Conservation (phyloP, 2,888 invertebrate genomes). For the Penaeus monodon region DNA sequence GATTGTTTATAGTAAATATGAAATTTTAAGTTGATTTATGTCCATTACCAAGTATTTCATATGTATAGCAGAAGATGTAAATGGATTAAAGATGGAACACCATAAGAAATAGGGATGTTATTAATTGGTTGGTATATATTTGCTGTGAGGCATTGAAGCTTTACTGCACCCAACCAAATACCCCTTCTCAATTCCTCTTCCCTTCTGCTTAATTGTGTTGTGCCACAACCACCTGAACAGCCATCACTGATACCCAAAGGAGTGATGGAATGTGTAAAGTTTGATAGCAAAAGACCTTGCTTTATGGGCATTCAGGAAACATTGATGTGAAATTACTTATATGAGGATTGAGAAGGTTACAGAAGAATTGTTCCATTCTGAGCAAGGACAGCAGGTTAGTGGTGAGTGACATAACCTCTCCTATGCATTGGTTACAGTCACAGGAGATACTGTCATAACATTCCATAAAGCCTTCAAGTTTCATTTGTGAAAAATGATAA, state of each 20-base stretch:
- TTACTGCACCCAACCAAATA: not conserved
- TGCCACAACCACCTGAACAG: not conserved
- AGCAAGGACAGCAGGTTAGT: constrained; percentile 33
- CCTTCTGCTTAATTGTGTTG: constrained; percentile 1
- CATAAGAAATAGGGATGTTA: too few species aligned
- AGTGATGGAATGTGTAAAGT: too few species aligned
- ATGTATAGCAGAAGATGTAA: too few species aligned
- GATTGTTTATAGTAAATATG: too few species aligned
- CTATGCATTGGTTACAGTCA: not conserved
- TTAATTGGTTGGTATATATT: too few species aligned
- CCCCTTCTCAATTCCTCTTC: constrained; percentile 4
- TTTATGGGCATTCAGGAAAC: constrained; percentile 48
- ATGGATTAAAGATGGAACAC: too few species aligned
- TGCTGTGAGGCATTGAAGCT: not conserved
- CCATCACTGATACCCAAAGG: too few species aligned
- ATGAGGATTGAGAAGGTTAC: constrained; percentile 5
- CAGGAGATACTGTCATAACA: constrained; percentile 23
- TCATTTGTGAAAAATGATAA: constrained; percentile 12
- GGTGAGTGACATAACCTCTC: constrained; percentile 18
- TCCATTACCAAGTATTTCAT: too few species aligned
- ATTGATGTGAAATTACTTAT: constrained; percentile 23
- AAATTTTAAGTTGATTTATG: too few species aligned
- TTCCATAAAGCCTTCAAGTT: constrained; percentile 47
- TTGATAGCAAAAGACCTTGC: constrained; percentile 15
- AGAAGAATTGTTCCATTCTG: constrained; percentile 30